phyloP scores from a whole-genome alignment of 2,888 invertebrate genomes.

The Schizaphis graminum region DNA sequence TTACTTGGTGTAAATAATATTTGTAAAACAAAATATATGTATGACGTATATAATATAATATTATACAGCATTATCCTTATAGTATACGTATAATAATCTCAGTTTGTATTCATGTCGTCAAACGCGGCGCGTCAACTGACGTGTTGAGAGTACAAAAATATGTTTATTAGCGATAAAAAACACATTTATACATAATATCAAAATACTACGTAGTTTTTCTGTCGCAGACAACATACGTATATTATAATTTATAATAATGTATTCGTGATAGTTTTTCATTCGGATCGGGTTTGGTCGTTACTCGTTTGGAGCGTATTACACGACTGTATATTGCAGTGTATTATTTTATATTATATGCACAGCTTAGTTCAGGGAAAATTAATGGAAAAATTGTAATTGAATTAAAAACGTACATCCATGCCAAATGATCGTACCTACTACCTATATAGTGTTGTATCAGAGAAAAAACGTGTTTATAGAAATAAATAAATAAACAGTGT shows the following conservation, averaged over 20 bases:
- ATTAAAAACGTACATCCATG: conserved; percentile 17
- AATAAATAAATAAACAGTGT: conserved; percentile 22
- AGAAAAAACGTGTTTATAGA: background rate
- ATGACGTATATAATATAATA: background rate
- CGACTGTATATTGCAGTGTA: background rate
- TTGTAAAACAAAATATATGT: conserved; percentile 5
- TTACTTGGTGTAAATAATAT: conserved; percentile 47
- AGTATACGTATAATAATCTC: conserved; percentile 8
- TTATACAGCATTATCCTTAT: background rate
- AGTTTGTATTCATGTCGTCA: conserved; percentile 37
- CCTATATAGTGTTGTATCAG: background rate
- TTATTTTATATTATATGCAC: background rate
- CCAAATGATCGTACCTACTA: background rate
- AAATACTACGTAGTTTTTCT: conserved; percentile 4
- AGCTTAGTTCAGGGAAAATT: background rate
- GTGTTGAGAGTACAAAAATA: conserved; percentile 49
- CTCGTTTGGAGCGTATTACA: background rate
- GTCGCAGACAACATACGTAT: background rate
- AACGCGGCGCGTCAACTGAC: conserved; percentile 14
- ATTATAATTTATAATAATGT: background rate
- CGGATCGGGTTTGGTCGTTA: background rate
- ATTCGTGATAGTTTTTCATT: conserved; percentile 14
- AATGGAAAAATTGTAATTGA: conserved; percentile 17
- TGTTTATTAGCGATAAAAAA: conserved; percentile 40
- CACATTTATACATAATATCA: background rate